Conservation (phyloP, 2,797 vertebrate species). For the Dallia pectoralis region DNA sequence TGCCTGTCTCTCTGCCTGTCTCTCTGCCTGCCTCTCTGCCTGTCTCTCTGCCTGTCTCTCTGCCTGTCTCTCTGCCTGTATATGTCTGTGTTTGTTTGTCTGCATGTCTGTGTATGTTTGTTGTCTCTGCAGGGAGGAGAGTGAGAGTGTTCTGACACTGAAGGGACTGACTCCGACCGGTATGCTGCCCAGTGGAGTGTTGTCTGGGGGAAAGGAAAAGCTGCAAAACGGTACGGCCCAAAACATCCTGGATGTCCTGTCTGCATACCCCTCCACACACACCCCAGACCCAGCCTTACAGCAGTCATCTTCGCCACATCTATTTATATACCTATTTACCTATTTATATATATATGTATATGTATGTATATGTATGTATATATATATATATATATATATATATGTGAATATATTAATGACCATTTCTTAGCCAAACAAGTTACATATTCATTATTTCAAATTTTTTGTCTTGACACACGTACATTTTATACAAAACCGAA, state of each 20-base stretch:
- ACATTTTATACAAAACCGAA: not conserved
- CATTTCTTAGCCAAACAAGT: not conserved
- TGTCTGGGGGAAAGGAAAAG: conserved; percentile 96
- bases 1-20: too few species aligned
- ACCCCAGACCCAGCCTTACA: not conserved
- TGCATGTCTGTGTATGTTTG: too few species aligned
- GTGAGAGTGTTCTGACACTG: conserved; percentile 96
- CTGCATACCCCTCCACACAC: not conserved
- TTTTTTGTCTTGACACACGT: not conserved
- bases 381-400: too few species aligned
- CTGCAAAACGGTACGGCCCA: conserved; percentile 93
- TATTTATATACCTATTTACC: not conserved
- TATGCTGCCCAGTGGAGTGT: conserved; percentile 96
- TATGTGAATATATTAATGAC: too few species aligned
- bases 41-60: too few species aligned
- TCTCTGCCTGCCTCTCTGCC: too few species aligned
- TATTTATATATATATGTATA: too few species aligned
- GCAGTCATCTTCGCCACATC: not conserved
- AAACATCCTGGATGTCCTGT: conserved; percentile 16
- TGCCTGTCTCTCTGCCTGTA: not conserved
- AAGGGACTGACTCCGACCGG: conserved; percentile 97
- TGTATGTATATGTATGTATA: too few species aligned
- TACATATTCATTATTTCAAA: too few species aligned
- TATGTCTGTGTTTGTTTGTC: too few species aligned
- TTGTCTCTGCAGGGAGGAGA: conserved; percentile 86